phyloP scores from a whole-genome alignment of 2,888 invertebrate genomes.

The Caenorhabditis afra region DNA sequence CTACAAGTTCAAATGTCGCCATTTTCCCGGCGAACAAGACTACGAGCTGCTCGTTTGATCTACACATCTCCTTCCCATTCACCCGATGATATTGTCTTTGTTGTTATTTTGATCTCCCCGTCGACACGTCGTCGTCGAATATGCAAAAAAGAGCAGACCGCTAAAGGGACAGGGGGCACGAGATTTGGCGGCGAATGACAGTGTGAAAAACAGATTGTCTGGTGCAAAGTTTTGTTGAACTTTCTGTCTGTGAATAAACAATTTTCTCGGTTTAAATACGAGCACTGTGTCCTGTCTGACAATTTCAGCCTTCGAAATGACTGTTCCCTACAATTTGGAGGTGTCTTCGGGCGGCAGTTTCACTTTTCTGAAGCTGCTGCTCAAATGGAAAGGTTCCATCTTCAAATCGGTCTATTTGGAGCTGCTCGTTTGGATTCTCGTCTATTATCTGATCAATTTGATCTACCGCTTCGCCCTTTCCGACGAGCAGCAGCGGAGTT shows the following conservation, averaged over 20 bases:
- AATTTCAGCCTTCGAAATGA: slow-evolving; percentile 24
- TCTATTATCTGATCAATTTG: slow-evolving; percentile 23
- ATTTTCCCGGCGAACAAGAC: slow-evolving; percentile 64
- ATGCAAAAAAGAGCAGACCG: no score
- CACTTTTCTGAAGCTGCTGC: slow-evolving; percentile 47
- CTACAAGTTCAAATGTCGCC: slow-evolving; percentile 48
- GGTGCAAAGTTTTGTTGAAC: no score
- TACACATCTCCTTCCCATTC: no score
- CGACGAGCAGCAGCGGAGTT: slow-evolving; percentile 14
- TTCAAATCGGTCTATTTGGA: slow-evolving; percentile 42
- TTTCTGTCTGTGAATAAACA: no score
- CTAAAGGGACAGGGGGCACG: no score
- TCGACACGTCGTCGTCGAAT: no score
- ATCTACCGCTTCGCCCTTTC: slow-evolving; percentile 38
- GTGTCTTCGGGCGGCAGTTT: slow-evolving; percentile 36
- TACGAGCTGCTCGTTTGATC: slow-evolving; percentile 58
- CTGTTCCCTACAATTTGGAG: slow-evolving; percentile 44
- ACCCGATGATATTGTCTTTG: no score
- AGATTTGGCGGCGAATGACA: no score
- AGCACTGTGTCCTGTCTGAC: no score
- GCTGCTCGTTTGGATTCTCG: slow-evolving; percentile 34
- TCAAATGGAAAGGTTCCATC: slow-evolving; percentile 39
- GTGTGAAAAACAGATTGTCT: no score
- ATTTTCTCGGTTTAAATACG: no score
- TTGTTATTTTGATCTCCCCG: no score